These are phyloP conservation scores for Corvus moneduloides DNA, from an alignment of 2,113 vertebrate species.

Conservation along the genomic window DNA sequence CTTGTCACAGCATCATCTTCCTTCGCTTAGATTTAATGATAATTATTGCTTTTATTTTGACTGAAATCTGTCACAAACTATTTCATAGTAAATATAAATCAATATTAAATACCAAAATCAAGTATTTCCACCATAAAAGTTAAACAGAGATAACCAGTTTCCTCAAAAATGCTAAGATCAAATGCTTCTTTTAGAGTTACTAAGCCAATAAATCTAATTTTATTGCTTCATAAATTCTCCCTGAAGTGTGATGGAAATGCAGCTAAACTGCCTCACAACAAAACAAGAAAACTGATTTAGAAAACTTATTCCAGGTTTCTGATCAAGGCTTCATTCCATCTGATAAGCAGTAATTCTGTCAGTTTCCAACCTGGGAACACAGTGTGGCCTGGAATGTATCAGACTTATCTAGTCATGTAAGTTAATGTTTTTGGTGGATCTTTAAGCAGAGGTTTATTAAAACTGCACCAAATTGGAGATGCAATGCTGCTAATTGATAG, in stretches of 20 bases:
- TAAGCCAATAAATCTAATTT: background rate
- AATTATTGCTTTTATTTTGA: background rate
- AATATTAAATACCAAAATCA: background rate
- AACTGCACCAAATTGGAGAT: background rate
- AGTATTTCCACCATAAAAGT: background rate
- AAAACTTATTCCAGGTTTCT: background rate
- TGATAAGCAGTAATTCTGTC: background rate
- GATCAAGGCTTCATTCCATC: background rate
- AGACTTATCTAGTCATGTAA: background rate
- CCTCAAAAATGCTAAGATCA: background rate
- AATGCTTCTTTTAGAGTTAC: background rate
- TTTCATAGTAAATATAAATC: background rate
- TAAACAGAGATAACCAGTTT: background rate
- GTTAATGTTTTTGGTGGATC: background rate
- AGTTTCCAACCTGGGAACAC: rapidly evolving
- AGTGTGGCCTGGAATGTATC: background rate
- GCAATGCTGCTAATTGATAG: background rate
- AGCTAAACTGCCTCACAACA: background rate
- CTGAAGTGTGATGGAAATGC: background rate
- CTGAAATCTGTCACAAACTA: background rate
- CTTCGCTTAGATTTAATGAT: background rate
- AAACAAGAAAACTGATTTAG: background rate
- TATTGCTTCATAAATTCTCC: background rate
- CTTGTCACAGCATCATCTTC: background rate
- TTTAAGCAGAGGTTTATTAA: background rate